Evolutionary conservation across 2,113 vertebrate genomes (phyloP), one percentile per base, ranked within the genome.

Genomic region (Ancistrus triradiatus): DNA sequence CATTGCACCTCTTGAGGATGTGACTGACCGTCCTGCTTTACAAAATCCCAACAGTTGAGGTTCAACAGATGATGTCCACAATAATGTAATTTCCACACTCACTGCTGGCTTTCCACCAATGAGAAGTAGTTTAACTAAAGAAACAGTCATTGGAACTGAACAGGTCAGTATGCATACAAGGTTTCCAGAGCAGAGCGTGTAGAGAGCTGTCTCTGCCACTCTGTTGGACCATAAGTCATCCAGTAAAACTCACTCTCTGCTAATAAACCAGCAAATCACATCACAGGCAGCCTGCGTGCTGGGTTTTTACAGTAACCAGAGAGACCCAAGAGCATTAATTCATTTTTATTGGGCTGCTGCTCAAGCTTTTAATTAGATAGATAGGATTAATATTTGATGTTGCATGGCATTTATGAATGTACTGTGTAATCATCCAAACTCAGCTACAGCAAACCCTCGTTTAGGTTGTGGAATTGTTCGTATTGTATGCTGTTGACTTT

Each of bases 331-430:
- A 37, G n/a, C 55, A 43, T 44, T 63, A 4, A 53, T 60, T 64
- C 64, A 68, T 47, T 53, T 62, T 58, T 31, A 63, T 19, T 48
- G 42, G 51, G 33, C 17, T 63, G 19, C 9, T 31, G 60, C 59
- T 67, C n/a, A 17, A 17, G 33, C 14, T 50, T 68, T 74, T 67
- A 70, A 71, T 64, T 64, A 55, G 27, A 63, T 64, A 55, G 27
- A 63, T 24, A 19, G 22, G 59, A 67, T 70, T 27, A 58, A 74
- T 66, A 70, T 74, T 58, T 57, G 67, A 62, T 74, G 46, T 66
- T 55, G 52, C 18, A 1, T 13, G 61, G 62, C 61, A 38, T 78
- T 77, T 62, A 70, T 65, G 8, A 50, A 73, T 42, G 35, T 10
- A 40, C 19, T 5, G 21, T n/a, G 43, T 46, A 47, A 57, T 57